A percentile compares a stretch with the other conserved stretches of the same genome.
phyloP scores from a whole-genome alignment of 2,888 invertebrate genomes.

The Parnassius orleans region DNA sequence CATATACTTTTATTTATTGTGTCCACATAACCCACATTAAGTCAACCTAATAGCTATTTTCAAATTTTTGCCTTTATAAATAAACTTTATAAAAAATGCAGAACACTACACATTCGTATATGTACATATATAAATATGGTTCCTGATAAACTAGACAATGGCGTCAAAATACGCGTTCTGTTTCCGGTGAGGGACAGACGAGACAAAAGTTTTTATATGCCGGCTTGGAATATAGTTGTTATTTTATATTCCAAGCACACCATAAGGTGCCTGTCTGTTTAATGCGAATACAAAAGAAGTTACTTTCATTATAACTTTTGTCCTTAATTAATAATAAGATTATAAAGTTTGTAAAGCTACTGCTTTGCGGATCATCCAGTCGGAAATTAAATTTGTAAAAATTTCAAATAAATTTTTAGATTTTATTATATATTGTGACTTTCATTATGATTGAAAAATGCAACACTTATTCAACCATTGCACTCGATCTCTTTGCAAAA shows the following conservation, averaged over 20 bases:
- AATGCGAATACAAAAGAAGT: conserved; percentile 1
- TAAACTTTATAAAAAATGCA: conserved; percentile 38
- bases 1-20: not conserved
- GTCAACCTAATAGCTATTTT: no score
- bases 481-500: no score
- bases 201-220: conserved; percentile 57
- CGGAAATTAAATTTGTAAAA: not conserved
- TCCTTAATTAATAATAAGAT: not conserved
- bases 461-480: no score
- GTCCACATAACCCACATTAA: no score
- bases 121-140: conserved; percentile 38
- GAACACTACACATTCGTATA: conserved; percentile 42
- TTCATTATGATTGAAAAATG: no score
- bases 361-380: not conserved
- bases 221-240: conserved; percentile 56
- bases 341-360: not conserved
- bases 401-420: no score
- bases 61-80: not conserved
- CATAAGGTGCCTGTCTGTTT: conserved; percentile 36
- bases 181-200: conserved; percentile 65
- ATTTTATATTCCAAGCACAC: conserved; percentile 63
- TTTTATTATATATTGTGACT: no score
- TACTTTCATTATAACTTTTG: conserved; percentile 20
- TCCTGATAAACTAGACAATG: conserved; percentile 66
- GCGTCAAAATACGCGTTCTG: conserved; percentile 57